Evolutionary conservation across 1,140 invertebrate genomes (phyloP).

Genomic region (Penaeus japonicus): DNA sequence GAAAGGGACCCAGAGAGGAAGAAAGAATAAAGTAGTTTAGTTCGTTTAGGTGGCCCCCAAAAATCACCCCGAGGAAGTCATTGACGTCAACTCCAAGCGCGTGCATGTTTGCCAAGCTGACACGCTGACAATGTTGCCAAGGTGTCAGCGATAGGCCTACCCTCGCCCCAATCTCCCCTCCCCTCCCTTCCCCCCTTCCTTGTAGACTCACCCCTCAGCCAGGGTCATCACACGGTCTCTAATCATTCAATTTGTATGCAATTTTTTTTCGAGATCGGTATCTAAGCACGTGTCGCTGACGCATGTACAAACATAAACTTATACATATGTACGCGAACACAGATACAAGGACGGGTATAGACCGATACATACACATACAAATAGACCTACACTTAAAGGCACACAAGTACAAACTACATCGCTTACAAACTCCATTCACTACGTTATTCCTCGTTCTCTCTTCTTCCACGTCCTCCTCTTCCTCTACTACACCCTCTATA

Average conservation of each 20-base stretch:
- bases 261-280: neutral
- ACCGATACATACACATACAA: neutral
- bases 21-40: too few species aligned
- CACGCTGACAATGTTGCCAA: too few species aligned
- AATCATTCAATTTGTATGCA: constrained; percentile 49
- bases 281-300: neutral
- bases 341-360: neutral
- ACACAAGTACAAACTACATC: neutral
- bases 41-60: too few species aligned
- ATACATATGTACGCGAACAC: neutral
- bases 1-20: too few species aligned
- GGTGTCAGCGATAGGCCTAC: neutral
- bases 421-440: too few species aligned
- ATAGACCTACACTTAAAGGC: neutral
- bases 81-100: too few species aligned
- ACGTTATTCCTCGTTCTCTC: too few species aligned
- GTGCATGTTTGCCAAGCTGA: too few species aligned
- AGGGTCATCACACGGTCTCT: constrained; percentile 4
- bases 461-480: too few species aligned
- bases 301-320: neutral
- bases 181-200: neutral
- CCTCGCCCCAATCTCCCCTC: neutral
- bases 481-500: too few species aligned
- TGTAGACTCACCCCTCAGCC: neutral
- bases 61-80: too few species aligned